Base-by-base conservation (phyloP, 2,113 vertebrate genomes). In the Brachionichthys hirsutus region DNA sequence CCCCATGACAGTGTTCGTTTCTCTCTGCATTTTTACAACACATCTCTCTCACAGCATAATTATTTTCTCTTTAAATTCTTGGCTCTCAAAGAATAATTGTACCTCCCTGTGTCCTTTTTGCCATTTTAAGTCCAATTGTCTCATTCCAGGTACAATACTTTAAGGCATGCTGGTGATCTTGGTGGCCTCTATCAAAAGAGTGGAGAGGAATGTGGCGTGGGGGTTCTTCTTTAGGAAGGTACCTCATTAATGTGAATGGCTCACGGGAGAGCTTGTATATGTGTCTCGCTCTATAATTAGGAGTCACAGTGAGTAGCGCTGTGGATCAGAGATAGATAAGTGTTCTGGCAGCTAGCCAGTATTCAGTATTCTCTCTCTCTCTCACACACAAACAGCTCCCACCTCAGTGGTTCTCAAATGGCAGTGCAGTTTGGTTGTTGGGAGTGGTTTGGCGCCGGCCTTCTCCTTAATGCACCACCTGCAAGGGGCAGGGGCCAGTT, bases 161-260 rank as follows among this genome's bases (percentile, higher is more conserved):
- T 44, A 48, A 60, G 36, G 59, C 35, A 42, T 45, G 9, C 48
- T 75, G 67, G 56, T 80, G 71, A 62, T 80, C 73, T 54, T 67
- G 54, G 72, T 85, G 68, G 72, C 74, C 67, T 76, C 74, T 45
- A 67, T 79, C 63, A 74, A 79, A 55, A 50, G n/a, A 86, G 72
- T 17, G 11, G 40, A 73, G 53, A 69, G 49, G 62, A 79, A 58
- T 55, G 56, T 59, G 53, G 62, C 77, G 58, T 57, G 58, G 54
- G 49, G 62, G 62, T 69, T 49, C 69, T 78, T 88, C 81, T 73
- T 80, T 35, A 13, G 76, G 75, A 80, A 85, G 57, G 81, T 62
- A 72, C 70, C 86, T 89, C 86, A 87, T 91, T 90, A 90, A 70
- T 53, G 67, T 85, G 86, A 82, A 88, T 59, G 63, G 73, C 64